Base-by-base conservation (phyloP, 2,888 invertebrate species). In the Synanthedon myopaeformis region DNA sequence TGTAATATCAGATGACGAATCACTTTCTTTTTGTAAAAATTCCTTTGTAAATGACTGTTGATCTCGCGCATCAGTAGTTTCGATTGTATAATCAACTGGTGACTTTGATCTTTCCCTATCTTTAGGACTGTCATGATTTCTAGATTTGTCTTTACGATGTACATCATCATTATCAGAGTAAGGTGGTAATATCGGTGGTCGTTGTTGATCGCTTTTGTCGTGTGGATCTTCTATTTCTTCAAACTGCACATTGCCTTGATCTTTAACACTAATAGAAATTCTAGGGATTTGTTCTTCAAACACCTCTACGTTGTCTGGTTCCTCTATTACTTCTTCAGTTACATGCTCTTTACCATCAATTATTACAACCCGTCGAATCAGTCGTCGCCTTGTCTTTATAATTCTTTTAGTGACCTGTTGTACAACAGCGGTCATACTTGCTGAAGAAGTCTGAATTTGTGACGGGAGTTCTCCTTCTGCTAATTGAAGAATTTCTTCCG, bases 331-430 rank as follows among this genome's bases (percentile, higher is more conserved):
- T 81, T 96, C 95, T 76, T 96, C 96, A 6, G 92, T 92, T 0
- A 94, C 90, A 57, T 93, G 92, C 79, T 96, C 96, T 77, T 94
- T 93, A 0, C 96, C 96, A 71, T 96, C 92, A 55, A 95, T 90
- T 4, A 95, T 91, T 0, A 93, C 92, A 3, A 94, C 90, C 60
- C 92, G 91, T 53, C 93, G 90, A 53, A 96, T 93, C 14, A 95
- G 93, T 58, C 92, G 91, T 51, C 93, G 89, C 13, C 92, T 92
- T 63, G 92, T 94, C 56, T 91, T 89, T 4, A 94, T 91, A n/a
- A 94, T 90, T 68, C 92, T 89, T 59, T 93, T 89, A 0, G 94
- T 94, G 0, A 95, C 93, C 82, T 95, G 94, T 70, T 95, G 94
- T 0, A 95, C 93, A 5, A 94, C 92, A 19, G 95, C 93, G 48